Percentiles rank a stretch among this genome's conserved stretches.
Conservation (phyloP, 1,140 invertebrate genomes). For the Hypothenemus hampei region DNA sequence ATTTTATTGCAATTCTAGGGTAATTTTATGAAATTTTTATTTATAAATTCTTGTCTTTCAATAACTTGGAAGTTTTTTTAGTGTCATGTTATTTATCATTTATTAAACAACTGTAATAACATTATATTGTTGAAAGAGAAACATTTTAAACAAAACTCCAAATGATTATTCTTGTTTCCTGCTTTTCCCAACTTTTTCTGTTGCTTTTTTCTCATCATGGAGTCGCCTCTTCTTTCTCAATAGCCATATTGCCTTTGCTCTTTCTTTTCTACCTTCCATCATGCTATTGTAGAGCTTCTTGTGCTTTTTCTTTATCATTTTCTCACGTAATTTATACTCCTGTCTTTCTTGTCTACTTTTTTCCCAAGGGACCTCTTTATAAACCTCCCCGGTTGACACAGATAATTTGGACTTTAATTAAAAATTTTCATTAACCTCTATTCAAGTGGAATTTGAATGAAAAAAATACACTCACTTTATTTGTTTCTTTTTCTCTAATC, state of each 20-base stretch:
- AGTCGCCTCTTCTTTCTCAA: constrained; percentile 71
- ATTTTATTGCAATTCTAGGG: too few relatives aligned
- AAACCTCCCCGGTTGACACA: constrained; percentile 67
- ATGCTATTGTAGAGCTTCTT: constrained; percentile 89
- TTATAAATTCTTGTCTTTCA: too few relatives aligned
- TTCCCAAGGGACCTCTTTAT: constrained; percentile 66
- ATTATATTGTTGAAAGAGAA: too few relatives aligned
- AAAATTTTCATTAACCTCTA: constrained; percentile 41
- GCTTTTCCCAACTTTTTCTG: constrained; percentile 54
- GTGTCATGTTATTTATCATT: too few relatives aligned
- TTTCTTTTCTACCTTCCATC: constrained; percentile 75
- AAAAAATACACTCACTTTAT: neutral
- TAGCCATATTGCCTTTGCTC: constrained; percentile 78
- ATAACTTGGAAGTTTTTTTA: too few relatives aligned
- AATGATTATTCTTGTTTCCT: constrained; percentile 48
- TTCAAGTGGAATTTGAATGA: neutral
- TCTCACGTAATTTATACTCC: constrained; percentile 83
- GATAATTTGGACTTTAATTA: constrained; percentile 66
- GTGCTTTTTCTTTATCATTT: constrained; percentile 95
- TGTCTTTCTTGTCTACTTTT: constrained; percentile 73
- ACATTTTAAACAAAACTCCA: constrained; percentile 1
- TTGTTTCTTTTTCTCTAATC: constrained; percentile 45
- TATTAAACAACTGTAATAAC: too few relatives aligned
- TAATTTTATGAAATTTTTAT: too few relatives aligned
- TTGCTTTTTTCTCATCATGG: constrained; percentile 60